phyloP scores from a whole-genome alignment of 2,888 invertebrate genomes.

The Blera fallax region DNA sequence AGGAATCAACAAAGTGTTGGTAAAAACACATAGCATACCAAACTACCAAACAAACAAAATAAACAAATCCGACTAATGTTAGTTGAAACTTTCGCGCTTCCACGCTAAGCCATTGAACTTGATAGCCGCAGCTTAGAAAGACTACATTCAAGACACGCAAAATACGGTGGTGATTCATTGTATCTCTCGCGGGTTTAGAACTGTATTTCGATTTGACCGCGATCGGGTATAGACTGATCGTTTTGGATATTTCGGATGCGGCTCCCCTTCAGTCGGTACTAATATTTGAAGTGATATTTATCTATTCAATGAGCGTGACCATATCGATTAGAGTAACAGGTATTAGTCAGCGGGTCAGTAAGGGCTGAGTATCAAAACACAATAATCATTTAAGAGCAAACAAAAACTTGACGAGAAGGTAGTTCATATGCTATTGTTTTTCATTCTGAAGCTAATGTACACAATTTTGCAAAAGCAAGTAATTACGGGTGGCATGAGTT shows the following conservation, averaged over 20 bases:
- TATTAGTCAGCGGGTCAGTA: conserved; percentile 6
- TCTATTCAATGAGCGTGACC: conserved; percentile 58
- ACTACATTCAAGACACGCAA: conserved; percentile 73
- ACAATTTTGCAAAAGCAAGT: neutral
- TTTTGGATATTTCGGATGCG: neutral
- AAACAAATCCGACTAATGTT: conserved; percentile 67
- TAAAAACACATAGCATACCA: conserved; percentile 74
- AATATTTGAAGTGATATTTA: conserved; percentile 27
- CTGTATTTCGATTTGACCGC: neutral
- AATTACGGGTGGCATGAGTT: neutral
- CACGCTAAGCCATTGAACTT: conserved; percentile 73
- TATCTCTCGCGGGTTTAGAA: neutral
- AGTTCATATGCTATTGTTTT: neutral
- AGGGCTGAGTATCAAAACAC: conserved; percentile 9
- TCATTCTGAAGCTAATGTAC: neutral
- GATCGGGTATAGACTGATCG: conserved; percentile 39
- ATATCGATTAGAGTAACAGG: conserved; percentile 9
- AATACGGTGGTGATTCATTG: conserved; percentile 75
- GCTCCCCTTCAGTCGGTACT: neutral
- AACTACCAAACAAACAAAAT: conserved; percentile 70
- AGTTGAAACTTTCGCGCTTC: conserved; percentile 71
- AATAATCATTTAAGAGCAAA: conserved; percentile 23
- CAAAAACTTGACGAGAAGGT: neutral
- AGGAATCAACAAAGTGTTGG: conserved; percentile 76
- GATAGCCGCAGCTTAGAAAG: conserved; percentile 74